A percentile compares a stretch with the other conserved stretches of the same genome.
phyloP scores from a whole-genome alignment of 53 echinoderm and acorn worm genomes.

The Paracentrotus lividus region DNA sequence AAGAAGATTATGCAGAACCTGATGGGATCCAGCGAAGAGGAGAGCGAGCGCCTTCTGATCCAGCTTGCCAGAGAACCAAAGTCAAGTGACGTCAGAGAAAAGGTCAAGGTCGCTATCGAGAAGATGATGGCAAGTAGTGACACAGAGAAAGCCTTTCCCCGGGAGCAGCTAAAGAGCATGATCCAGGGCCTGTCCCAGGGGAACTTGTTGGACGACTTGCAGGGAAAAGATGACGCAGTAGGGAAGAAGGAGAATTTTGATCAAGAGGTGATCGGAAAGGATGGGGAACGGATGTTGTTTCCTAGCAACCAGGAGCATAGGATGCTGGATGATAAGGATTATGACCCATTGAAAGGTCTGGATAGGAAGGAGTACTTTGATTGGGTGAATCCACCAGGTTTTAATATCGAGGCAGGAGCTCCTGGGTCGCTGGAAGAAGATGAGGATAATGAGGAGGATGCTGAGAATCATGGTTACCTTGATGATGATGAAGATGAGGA shows the following conservation, averaged over 20 bases:
- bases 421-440: conserved; percentile 52
- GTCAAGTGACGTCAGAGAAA: conserved; percentile 14
- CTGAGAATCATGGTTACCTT: not conserved
- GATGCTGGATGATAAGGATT: conserved; percentile 64
- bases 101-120: conserved; percentile 60
- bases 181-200: conserved; percentile 48
- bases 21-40: conserved; percentile 54
- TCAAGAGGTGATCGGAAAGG: not conserved
- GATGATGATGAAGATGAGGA: conserved; percentile 45
- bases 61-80: conserved; percentile 59
- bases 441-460: conserved; percentile 50
- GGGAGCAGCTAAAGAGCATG: conserved; percentile 53
- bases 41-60: conserved; percentile 26
- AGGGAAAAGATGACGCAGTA: not conserved
- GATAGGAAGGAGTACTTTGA: conserved; percentile 65
- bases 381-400: conserved; percentile 72
- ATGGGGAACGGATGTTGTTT: not conserved
- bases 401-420: conserved; percentile 69
- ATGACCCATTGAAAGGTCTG: conserved; percentile 52
- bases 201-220: not conserved
- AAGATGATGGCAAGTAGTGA: conserved; percentile 58
- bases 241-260: conserved; percentile 52
- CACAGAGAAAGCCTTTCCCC: conserved; percentile 1
- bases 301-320: not conserved
- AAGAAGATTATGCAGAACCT: conserved; percentile 65